Percentiles rank a stretch among this genome's conserved stretches.
phyloP scores from a whole-genome alignment of 2,888 invertebrate genomes.

The Hyalella azteca region DNA sequence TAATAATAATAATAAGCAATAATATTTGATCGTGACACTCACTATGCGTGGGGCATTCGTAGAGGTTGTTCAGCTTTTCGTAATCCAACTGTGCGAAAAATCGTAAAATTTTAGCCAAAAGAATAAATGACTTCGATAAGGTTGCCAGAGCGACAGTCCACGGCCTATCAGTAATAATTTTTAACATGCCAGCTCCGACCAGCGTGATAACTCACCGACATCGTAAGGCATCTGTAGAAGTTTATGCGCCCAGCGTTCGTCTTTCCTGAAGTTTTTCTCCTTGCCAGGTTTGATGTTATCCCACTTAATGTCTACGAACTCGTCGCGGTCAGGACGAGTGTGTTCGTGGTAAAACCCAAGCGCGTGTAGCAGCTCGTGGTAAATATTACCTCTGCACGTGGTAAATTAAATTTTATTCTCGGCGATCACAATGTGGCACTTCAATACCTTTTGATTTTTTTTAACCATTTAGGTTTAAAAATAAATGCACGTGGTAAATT shows the following conservation, averaged over 20 bases:
- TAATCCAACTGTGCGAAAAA: constrained; percentile 46
- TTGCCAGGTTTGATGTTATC: constrained; percentile 60
- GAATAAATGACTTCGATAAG: too few relatives aligned
- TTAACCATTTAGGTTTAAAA: background rate
- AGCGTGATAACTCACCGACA: constrained; percentile 52
- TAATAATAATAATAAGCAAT: too few relatives aligned
- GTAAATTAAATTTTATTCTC: too few relatives aligned
- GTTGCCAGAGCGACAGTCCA: too few relatives aligned
- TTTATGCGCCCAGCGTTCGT: constrained; percentile 34
- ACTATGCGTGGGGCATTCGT: constrained; percentile 38
- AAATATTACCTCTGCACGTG: constrained; percentile 41
- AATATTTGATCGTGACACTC: too few relatives aligned
- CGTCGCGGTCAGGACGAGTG: constrained; percentile 63
- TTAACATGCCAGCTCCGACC: too few relatives aligned
- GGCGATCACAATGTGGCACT: too few relatives aligned
- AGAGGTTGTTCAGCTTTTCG: constrained; percentile 44
- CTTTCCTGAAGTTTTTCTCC: constrained; percentile 48
- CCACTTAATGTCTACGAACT: constrained; percentile 62
- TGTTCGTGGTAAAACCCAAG: constrained; percentile 65
- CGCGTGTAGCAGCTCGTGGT: constrained; percentile 64
- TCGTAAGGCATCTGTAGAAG: constrained; percentile 54
- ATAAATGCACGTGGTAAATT: background rate
- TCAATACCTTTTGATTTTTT: too few relatives aligned
- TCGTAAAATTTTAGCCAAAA: background rate
- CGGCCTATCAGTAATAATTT: too few relatives aligned